A percentile compares a stretch with the other conserved stretches of the same genome.
Conservation (phyloP, 2,888 invertebrate species). For the Labia minor region DNA sequence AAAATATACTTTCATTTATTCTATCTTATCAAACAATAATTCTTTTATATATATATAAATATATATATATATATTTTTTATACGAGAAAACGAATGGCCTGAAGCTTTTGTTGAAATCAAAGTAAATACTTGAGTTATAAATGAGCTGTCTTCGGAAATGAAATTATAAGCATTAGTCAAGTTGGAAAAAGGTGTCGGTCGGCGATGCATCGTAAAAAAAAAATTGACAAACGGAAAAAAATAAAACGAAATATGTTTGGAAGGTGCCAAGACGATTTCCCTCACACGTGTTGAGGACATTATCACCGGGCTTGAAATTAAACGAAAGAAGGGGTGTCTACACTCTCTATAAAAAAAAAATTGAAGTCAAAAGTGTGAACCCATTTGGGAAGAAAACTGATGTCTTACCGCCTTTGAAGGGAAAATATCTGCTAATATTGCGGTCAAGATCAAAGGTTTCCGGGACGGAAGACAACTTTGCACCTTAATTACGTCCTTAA, state of each 20-base stretch:
- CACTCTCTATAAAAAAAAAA: not conserved
- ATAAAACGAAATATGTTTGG: not conserved
- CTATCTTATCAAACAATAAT: too few relatives aligned
- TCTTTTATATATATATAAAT: too few relatives aligned
- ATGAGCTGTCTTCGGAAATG: not conserved
- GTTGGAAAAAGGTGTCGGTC: not conserved
- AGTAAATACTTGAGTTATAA: not conserved
- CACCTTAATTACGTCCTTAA: constrained; percentile 13
- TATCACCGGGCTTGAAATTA: constrained; percentile 1
- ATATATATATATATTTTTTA: not conserved
- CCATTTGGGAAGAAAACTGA: not conserved
- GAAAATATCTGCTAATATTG: not conserved
- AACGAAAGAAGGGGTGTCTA: not conserved
- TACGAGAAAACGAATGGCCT: not conserved
- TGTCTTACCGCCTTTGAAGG: constrained; percentile 3
- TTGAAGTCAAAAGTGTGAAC: not conserved
- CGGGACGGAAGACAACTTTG: not conserved
- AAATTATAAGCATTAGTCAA: not conserved
- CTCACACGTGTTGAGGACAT: not conserved
- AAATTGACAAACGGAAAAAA: too few relatives aligned
- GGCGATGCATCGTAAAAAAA: not conserved
- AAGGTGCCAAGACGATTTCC: not conserved
- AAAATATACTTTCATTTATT: too few relatives aligned
- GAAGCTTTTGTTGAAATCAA: not conserved
- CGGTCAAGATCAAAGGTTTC: constrained; percentile 7